Evolutionary conservation across 2,113 vertebrate genomes (phyloP).

Genomic region (Miniopterus natalensis): DNA sequence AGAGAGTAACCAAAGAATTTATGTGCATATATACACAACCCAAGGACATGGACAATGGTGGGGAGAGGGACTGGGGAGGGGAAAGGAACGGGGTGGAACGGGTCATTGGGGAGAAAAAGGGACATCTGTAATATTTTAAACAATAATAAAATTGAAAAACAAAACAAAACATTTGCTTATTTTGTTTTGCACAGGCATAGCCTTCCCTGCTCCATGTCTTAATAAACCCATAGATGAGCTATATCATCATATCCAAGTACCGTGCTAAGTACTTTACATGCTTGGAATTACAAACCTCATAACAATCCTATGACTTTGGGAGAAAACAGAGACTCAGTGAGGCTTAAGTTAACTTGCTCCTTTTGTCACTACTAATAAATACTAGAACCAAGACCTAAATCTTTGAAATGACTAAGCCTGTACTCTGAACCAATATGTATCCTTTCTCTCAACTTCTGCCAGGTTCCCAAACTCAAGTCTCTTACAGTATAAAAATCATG

Average conservation of each 20-base stretch:
- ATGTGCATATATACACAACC: too few species aligned
- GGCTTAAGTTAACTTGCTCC: not conserved
- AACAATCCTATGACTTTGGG: not conserved
- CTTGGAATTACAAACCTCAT: slow-evolving; percentile 7
- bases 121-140: too few species aligned
- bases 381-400: not conserved
- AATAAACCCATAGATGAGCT: slow-evolving; percentile 3
- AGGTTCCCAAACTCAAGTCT: slow-evolving; percentile 2
- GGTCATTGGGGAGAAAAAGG: too few species aligned
- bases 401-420: slow-evolving; percentile 2
- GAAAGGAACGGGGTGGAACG: too few species aligned
- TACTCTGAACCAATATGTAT: not conserved
- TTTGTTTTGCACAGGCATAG: not conserved
- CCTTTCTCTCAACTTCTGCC: not conserved
- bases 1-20: too few species aligned
- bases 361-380: slow-evolving; percentile 18
- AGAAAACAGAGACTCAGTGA: not conserved
- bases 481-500: not conserved
- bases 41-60: too few species aligned
- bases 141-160: too few species aligned
- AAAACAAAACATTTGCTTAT: too few species aligned
- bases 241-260: not conserved
- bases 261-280: not conserved
- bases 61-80: too few species aligned
- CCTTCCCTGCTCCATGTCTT: not conserved